A percentile compares a stretch with the other conserved stretches of the same genome.
Conservation (phyloP, 2,888 invertebrate genomes). For the Nomada goodeniana region DNA sequence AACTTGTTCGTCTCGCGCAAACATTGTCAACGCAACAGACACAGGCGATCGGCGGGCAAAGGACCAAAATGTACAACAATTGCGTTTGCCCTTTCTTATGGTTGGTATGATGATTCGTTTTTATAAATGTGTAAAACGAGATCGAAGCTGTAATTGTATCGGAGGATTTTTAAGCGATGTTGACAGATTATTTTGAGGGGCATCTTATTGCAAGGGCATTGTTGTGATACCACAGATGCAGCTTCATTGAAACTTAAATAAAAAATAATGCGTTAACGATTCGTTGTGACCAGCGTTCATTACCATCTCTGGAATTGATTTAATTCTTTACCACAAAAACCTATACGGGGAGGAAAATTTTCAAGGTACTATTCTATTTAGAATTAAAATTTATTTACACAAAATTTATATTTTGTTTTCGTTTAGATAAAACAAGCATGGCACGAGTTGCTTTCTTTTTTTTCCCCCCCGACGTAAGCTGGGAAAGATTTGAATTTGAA, state of each 20-base stretch:
- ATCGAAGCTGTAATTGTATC: slow-evolving; percentile 69
- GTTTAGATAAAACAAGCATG: neutral
- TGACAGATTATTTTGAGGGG: slow-evolving; percentile 73
- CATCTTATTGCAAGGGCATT: slow-evolving; percentile 81
- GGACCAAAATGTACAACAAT: slow-evolving; percentile 73
- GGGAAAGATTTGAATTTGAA: slow-evolving; percentile 22
- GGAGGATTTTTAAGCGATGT: slow-evolving; percentile 65
- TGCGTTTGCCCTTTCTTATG: slow-evolving; percentile 67
- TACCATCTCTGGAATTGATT: slow-evolving; percentile 22
- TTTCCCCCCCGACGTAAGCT: neutral
- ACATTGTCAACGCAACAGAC: slow-evolving; percentile 35
- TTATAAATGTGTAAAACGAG: slow-evolving; percentile 56
- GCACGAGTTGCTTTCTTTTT: neutral
- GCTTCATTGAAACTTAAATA: slow-evolving; percentile 81
- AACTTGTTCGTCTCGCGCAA: neutral
- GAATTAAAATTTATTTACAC: neutral
- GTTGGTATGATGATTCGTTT: slow-evolving; percentile 64
- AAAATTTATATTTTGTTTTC: neutral
- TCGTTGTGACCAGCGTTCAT: slow-evolving; percentile 45
- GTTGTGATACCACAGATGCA: slow-evolving; percentile 83
- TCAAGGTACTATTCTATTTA: neutral
- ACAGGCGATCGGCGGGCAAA: slow-evolving; percentile 63
- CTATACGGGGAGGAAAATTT: slow-evolving; percentile 14
- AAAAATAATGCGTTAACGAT: slow-evolving; percentile 73
- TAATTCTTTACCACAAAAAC: slow-evolving; percentile 39